These are phyloP conservation scores for Euborellia annulipes DNA, from an alignment of 1,140 invertebrate species.

Conservation along the genomic window DNA sequence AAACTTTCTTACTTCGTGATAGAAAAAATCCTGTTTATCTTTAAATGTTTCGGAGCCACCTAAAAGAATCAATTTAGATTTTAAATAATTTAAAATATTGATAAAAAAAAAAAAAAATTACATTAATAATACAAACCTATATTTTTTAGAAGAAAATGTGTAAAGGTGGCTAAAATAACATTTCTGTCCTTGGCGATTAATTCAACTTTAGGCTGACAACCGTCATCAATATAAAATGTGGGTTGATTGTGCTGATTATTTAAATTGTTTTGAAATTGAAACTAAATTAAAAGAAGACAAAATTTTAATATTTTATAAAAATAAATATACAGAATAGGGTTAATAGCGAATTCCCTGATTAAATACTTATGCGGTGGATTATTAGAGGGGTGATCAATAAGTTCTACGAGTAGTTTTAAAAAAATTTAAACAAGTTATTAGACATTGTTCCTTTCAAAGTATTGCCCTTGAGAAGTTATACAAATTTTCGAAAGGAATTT, in stretches of 20 bases:
- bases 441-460: too few relatives aligned
- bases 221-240: slow-evolving; percentile 73
- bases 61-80: slow-evolving; percentile 16
- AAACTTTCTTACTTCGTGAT: slow-evolving; percentile 76
- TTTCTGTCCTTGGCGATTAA: slow-evolving; percentile 68
- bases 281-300: slow-evolving; percentile 25
- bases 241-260: slow-evolving; percentile 27
- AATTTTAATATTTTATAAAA: slow-evolving; percentile 3
- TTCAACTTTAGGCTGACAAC: slow-evolving; percentile 71
- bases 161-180: slow-evolving; percentile 83
- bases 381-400: too few relatives aligned
- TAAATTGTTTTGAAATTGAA: slow-evolving; percentile 35
- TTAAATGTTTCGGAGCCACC: slow-evolving; percentile 88
- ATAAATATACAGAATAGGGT: too few relatives aligned
- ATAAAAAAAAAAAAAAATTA: slow-evolving; percentile 5
- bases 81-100: neutral
- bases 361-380: too few relatives aligned
- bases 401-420: too few relatives aligned
- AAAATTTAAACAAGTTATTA: too few relatives aligned
- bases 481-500: too few relatives aligned
- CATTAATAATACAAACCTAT: slow-evolving; percentile 40
- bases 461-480: too few relatives aligned
- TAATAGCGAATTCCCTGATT: too few relatives aligned
- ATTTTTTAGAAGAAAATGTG: slow-evolving; percentile 83
- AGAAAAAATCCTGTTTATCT: slow-evolving; percentile 86